Evolutionary conservation across 2,797 vertebrate species (phyloP), one percentile per base, ranked within the genome.

Genomic region (Loriculus beryllinus): DNA sequence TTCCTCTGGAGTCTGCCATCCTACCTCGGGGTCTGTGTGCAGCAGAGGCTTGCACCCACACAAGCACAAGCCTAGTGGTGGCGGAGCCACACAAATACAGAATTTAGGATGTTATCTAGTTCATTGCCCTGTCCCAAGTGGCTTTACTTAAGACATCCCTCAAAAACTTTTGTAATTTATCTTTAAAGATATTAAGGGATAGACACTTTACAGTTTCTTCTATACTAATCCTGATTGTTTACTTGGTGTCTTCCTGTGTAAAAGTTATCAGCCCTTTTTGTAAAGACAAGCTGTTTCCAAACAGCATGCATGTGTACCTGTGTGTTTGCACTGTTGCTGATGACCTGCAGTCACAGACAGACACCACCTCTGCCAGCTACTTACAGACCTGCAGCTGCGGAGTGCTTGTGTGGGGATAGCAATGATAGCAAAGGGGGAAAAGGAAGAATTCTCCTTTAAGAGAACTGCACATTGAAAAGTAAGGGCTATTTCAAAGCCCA

Each of bases 301-400:
- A 33, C 7, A 42, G 22, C 1, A 2, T 17, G 25, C 1, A 0
- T 31, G 21, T 13, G 13, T 26, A 45, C 16, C 52, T 21, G 16
- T 26, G 31, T 37, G 33, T 52, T 67, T 60, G 48, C 26, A 17
- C 18, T 8, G 26, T 9, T 1, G 1, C n/a, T 28, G 25, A 39
- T 35, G 45, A 37, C 4, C 20, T 25, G 22, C 22, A 42, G 18
- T 51, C 54, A 9, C 69, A 54, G n/a, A 12, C 9, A 67, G 40
- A 43, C 3, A 1, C 8, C 21, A 3, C 51, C n/a, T 81, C 52
- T 68, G 39, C 33, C 76, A 68, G n/a, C 15, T 40, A 1, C 15
- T 43, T 14, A 29, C 20, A 37, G 54, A 56, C 28, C 39, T 40
- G 54, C 26, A 33, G 10, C 25, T 16, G 7, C 48, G 57, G 23